Conservation (phyloP, 2,888 invertebrate species). For the Drepanosiphum platanoidis region DNA sequence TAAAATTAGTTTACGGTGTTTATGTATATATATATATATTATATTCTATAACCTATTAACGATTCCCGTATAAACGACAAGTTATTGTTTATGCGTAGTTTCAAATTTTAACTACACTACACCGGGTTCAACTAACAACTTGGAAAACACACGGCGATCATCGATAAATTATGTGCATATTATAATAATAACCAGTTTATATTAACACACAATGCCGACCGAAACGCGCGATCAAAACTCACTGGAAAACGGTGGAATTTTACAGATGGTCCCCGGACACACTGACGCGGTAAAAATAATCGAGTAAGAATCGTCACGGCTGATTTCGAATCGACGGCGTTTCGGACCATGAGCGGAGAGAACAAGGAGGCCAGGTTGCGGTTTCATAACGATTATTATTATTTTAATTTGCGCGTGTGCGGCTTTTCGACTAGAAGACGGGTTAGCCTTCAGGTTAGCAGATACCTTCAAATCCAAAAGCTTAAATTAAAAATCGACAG, state of each 20-base stretch:
- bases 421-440: no score
- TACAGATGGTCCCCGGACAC: neutral
- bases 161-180: neutral
- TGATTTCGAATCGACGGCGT: no score
- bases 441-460: no score
- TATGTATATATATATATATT: neutral
- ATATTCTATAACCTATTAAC: neutral
- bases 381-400: no score
- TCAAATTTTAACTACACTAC: constrained; percentile 31
- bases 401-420: no score
- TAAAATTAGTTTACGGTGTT: neutral
- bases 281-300: no score
- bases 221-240: neutral
- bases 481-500: no score
- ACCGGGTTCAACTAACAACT: constrained; percentile 35
- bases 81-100: constrained; percentile 12
- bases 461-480: no score
- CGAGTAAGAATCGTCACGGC: no score
- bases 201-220: neutral
- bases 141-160: constrained; percentile 2
- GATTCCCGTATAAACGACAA: neutral
- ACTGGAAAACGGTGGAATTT: neutral
- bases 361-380: no score
- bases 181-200: neutral
- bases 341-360: no score